Percentiles rank a stretch among this genome's conserved stretches.
These are phyloP conservation scores for Pedetes capensis DNA, from an alignment of 2,113 vertebrate species.

Conservation along the genomic window DNA sequence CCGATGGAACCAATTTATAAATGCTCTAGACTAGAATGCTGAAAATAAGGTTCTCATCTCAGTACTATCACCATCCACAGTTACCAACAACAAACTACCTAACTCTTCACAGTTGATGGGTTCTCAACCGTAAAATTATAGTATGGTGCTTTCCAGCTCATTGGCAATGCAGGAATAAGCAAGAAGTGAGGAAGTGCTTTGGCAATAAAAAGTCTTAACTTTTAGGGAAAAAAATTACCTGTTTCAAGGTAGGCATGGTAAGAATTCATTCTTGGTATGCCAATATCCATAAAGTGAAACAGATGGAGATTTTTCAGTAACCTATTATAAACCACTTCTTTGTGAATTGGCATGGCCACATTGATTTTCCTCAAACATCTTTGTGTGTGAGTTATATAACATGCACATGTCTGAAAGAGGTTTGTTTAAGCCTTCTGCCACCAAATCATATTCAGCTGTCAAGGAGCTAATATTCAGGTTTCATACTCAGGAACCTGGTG, in stretches of 20 bases:
- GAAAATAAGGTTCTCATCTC: not conserved
- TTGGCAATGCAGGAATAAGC: not conserved
- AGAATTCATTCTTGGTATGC: not conserved
- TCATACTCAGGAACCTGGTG: not conserved
- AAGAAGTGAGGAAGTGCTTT: not conserved
- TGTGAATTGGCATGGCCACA: not conserved
- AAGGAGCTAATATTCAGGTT: not conserved
- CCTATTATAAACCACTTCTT: not conserved
- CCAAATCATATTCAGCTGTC: not conserved
- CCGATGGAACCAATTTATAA: not conserved
- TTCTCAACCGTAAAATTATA: not conserved
- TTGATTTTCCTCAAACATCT: not conserved
- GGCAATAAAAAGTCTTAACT: not conserved
- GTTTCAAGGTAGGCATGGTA: not conserved
- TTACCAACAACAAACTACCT: not conserved
- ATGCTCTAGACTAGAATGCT: not conserved
- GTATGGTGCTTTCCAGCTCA: not conserved
- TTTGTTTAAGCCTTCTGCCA: not conserved
- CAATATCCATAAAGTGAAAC: not conserved
- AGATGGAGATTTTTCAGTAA: not conserved
- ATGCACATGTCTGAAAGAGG: not conserved
- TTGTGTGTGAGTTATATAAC: not conserved
- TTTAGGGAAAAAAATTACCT: not conserved
- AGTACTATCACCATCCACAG: too few species aligned
- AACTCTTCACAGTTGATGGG: accelerated